Conservation (phyloP, 2,113 vertebrate species). For the Neomonachus schauinslandi region DNA sequence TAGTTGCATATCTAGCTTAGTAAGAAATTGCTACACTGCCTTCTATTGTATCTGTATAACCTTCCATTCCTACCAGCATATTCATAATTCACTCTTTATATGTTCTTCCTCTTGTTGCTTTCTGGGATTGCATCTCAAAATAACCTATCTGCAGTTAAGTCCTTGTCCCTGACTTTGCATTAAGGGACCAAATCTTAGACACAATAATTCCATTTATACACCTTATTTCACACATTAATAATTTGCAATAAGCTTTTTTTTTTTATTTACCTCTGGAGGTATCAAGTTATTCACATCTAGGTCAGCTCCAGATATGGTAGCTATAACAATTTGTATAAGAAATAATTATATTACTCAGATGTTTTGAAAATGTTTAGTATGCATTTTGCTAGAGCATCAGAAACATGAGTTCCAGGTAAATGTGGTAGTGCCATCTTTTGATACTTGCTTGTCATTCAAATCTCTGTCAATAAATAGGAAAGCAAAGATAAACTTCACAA, state of each 20-base stretch:
- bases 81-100: neutral
- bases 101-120: neutral
- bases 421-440: neutral
- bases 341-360: neutral
- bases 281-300: neutral
- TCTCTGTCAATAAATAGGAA: neutral
- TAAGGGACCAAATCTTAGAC: neutral
- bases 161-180: neutral
- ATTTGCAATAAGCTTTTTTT: neutral
- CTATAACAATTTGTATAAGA: neutral
- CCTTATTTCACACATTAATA: neutral
- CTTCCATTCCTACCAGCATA: neutral
- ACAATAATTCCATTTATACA: neutral
- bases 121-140: neutral
- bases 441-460: neutral
- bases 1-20: neutral
- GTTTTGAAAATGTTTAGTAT: neutral
- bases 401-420: neutral
- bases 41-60: neutral
- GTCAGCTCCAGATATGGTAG: neutral
- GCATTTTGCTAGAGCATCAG: neutral
- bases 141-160: neutral
- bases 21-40: neutral
- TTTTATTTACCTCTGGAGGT: neutral
- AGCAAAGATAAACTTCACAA: neutral